A percentile compares a stretch with the other conserved stretches of the same genome.
Conservation (phyloP, 2,113 vertebrate genomes). For the Salminus brasiliensis region DNA sequence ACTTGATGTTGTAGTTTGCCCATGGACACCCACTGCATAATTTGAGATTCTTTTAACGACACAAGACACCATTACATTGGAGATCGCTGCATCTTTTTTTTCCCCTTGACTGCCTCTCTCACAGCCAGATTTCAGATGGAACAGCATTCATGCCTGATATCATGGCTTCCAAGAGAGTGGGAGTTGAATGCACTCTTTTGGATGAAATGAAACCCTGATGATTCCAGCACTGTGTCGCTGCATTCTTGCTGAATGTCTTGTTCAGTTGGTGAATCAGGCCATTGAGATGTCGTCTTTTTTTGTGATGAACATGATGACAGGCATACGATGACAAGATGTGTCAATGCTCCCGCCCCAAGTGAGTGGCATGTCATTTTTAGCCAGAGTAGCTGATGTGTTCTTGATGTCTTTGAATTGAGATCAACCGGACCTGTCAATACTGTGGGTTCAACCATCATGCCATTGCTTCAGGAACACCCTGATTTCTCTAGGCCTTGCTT, state of each 20-base stretch:
- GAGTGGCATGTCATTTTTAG: constrained; percentile 18
- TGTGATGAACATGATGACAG: constrained; percentile 12
- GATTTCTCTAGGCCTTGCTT: neutral
- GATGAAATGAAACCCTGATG: neutral
- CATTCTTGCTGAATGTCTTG: neutral
- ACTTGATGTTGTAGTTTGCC: neutral
- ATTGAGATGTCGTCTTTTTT: neutral
- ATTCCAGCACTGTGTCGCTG: neutral
- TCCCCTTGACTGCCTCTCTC: neutral
- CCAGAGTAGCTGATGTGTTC: neutral
- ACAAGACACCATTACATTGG: too few relatives aligned
- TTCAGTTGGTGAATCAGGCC: neutral
- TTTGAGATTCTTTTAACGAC: neutral
- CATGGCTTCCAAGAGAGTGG: neutral
- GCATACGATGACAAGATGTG: constrained; percentile 16
- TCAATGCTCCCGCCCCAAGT: neutral
- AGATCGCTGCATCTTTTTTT: too few relatives aligned
- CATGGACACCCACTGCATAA: neutral
- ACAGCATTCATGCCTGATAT: neutral
- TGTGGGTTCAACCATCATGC: neutral
- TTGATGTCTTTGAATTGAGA: neutral
- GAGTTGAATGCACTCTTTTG: neutral
- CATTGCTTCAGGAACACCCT: neutral
- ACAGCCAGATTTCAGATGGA: neutral
- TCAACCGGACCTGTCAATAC: neutral